Evolutionary conservation across 2,113 vertebrate genomes (phyloP), one percentile per base, ranked within the genome.

Genomic region (Tonatia bakeri): DNA sequence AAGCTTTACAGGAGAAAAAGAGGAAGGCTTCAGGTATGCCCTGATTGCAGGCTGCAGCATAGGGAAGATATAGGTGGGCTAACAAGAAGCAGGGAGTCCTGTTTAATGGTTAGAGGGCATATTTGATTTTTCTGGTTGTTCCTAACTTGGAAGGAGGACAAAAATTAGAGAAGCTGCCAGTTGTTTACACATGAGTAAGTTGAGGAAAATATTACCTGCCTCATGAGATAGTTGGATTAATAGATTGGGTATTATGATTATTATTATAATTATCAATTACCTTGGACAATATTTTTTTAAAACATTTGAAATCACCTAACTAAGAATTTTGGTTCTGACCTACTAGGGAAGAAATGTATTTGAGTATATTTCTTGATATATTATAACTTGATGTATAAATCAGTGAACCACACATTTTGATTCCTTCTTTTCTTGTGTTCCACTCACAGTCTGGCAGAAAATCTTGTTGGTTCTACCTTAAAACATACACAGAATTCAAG

Each of bases 151-250:
- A 79, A 77, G 15, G 8, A 40, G 40, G 16, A 52, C 28, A 70
- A 85, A 90, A 88, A 52, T 52, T 76, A 92, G 59, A n/a, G 28
- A 76, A 92, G 43, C 7, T 72, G 14, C 28, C 38, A 67, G 33
- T 54, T 77, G 56, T 81, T 95, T 85, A 75, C 40, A 36, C 28
- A 67, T 70, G 47, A 22, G 43, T 43, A 85, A 87, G 59, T 33
- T 52, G 13, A 89, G 40, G 72, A 59, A 79, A 72, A 80, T 81
- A 80, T 72, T 64, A 83, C 15, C 43, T 92, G 17, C 73, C 28
- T 67, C 72, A 67, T 50, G 72, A 94, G 84, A 73, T 16, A 28
- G 43, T n/a, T 72, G 45, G 40, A 77, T 87, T 96, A 87, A 96
- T 59, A 92, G 22, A 45, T 69, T 92, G 38, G 64, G 13, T 45